Base-by-base conservation (phyloP, 2,113 vertebrate species). In the Henicopernis longicauda region DNA sequence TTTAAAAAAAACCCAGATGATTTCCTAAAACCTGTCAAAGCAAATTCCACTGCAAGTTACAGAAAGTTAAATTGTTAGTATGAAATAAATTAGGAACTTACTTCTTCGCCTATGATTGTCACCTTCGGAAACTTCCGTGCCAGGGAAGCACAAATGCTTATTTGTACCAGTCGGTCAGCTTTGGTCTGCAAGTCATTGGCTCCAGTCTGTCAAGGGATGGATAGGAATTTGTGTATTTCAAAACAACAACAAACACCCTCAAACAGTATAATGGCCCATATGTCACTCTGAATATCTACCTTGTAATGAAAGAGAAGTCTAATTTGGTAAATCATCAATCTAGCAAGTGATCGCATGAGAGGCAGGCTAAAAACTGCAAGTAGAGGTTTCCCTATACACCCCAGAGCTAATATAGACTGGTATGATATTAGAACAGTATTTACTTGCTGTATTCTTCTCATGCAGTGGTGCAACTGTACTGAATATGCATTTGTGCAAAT, bases 91-190 rank as follows among this genome's bases (percentile, higher is more conserved):
- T 20, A 80, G 61, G 38, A 54, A 70, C 98, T 96, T 93, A 99
- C 99, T 98, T 99, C 99, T 96, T 99, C 99, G 80, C 99, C 99
- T 61, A 99, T 99, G 85, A 99, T 99, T 66, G 99, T 99, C 65
- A 99, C 66, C 86, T 98, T 98, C 8, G 99, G 99, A 94, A 99
- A 99, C 55, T 97, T 98, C 82, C 97, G 98, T 62, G 98, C 98
- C 93, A 99, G 96, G 15, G 99, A 99, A 6, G 99, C 98, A 91
- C 99, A 99, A 57, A 99, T 99, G 96, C 99, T 99, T 97, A 99
- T 98, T 94, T 99, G 99, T 25, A 98, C 99, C 73, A 99, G 87
- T 42, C 99, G 98, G 96, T 99, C 99, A 13, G 99, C 99, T 96
- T 99, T 98, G 25, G 99, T 99, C 98, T 99, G 99, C 94, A 99